Evolutionary conservation across 2,113 vertebrate species (phyloP).

Genomic region (Sitta europaea): DNA sequence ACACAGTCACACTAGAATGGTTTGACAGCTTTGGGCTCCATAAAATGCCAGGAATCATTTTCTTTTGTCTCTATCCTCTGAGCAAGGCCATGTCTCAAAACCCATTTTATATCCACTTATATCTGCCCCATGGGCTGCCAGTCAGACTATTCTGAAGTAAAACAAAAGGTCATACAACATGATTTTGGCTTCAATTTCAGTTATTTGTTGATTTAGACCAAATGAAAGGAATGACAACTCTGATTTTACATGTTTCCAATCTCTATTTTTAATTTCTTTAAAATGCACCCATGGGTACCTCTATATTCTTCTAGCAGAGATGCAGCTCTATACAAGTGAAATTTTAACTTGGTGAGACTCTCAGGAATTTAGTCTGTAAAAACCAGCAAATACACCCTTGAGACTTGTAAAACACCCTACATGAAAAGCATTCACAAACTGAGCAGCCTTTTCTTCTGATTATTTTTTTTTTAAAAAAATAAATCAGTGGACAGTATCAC

Average conservation of each 20-base stretch:
- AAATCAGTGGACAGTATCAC: background rate
- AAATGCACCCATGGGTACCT: background rate
- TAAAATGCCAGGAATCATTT: background rate
- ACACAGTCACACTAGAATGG: background rate
- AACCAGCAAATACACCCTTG: background rate
- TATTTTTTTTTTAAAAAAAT: background rate
- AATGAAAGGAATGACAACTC: background rate
- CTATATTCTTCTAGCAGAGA: background rate
- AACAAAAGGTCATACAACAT: background rate
- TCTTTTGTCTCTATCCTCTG: background rate
- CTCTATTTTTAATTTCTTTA: background rate
- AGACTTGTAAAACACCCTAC: background rate
- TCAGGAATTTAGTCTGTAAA: background rate
- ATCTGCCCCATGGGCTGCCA: background rate
- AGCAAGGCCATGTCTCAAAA: background rate
- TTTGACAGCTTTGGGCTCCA: conserved; percentile 8
- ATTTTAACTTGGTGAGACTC: background rate
- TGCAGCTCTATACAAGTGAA: background rate
- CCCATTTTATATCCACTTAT: background rate
- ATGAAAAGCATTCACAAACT: background rate
- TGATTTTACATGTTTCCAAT: background rate
- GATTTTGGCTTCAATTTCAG: background rate
- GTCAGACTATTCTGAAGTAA: background rate
- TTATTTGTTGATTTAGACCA: background rate
- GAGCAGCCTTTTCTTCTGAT: background rate